Evolutionary conservation across 2,113 vertebrate species (phyloP).

Genomic region (Percina caprodes): DNA sequence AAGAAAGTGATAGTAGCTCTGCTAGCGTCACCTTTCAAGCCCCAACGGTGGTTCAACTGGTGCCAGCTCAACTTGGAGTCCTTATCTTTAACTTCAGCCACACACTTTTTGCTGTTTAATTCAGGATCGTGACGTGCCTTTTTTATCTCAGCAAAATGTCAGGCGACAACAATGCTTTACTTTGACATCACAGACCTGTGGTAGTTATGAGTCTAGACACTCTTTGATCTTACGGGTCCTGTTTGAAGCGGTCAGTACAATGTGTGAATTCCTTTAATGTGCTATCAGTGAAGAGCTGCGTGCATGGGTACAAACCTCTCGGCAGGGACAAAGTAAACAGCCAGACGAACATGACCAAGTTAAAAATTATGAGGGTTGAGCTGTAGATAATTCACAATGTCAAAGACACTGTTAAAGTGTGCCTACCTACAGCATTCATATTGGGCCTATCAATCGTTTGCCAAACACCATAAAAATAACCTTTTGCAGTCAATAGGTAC

Average conservation of each 20-base stretch:
- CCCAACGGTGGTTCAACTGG: conserved; percentile 25
- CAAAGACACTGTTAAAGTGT: conserved; percentile 39
- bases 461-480: neutral
- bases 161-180: conserved; percentile 17
- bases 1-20: conserved; percentile 45
- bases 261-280: conserved; percentile 29
- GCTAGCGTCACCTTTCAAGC: conserved; percentile 47
- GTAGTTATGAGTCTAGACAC: conserved; percentile 53
- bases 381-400: conserved; percentile 48
- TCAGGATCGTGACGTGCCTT: neutral
- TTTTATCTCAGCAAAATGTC: conserved; percentile 53
- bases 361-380: conserved; percentile 38
- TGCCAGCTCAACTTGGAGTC: conserved; percentile 61
- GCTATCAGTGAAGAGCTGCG: conserved; percentile 53
- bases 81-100: conserved; percentile 60
- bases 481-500: conserved; percentile 4
- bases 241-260: conserved; percentile 42
- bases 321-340: conserved; percentile 51
- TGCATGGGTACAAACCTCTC: conserved; percentile 21
- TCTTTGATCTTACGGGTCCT: conserved; percentile 51
- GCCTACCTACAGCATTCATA: conserved; percentile 16
- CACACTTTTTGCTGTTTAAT: conserved; percentile 50
- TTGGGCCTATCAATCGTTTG: conserved; percentile 15
- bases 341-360: conserved; percentile 41
- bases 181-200: conserved; percentile 3